Evolutionary conservation across 2,888 invertebrate species (phyloP), one percentile per base, ranked within the genome.

Genomic region (Brenthis ino): DNA sequence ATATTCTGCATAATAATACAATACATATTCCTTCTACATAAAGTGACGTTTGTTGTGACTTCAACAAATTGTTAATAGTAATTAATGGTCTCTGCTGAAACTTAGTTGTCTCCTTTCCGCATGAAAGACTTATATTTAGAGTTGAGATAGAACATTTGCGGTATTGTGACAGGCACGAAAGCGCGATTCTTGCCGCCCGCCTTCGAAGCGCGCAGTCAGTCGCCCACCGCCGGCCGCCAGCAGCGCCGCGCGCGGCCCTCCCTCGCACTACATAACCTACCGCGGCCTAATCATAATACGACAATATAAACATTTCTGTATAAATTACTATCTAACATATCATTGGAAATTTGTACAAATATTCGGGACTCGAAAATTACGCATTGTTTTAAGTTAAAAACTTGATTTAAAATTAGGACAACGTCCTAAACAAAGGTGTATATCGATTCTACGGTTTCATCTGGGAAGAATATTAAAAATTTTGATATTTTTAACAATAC

Each of bases 191-290:
- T 60, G 64, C 85, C 85, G 85, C 85, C 86, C 88, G 88, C 87
- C 87, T 83, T 82, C 78, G 48, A 20, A 56, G 54, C 69, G 80
- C 81, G 80, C 84, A 77, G 72, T 86, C 89, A 91, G 91, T 91
- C 83, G 86, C 85, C 85, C 82, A 78, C 78, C 82, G 86, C 80
- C 85, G 84, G 85, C 79, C 81, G 85, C 84, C 79, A 76, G 76
- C 78, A 86, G 87, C 88, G 89, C 88, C 86, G 85, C 86, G 87
- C 87, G 86, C 82, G 86, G 84, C 79, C 68, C 64, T 72, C 61
- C 68, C 77, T 69, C 77, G 79, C 80, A 84, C 82, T 85, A 86
- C 87, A 84, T 89, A 89, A 91, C 91, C 90, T 88, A 76, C 77
- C 77, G 80, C 81, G 80, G 81, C 82, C 84, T 84, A 80, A 71